Base-by-base conservation (phyloP, 2,113 vertebrate genomes). In the Python bivittatus region DNA sequence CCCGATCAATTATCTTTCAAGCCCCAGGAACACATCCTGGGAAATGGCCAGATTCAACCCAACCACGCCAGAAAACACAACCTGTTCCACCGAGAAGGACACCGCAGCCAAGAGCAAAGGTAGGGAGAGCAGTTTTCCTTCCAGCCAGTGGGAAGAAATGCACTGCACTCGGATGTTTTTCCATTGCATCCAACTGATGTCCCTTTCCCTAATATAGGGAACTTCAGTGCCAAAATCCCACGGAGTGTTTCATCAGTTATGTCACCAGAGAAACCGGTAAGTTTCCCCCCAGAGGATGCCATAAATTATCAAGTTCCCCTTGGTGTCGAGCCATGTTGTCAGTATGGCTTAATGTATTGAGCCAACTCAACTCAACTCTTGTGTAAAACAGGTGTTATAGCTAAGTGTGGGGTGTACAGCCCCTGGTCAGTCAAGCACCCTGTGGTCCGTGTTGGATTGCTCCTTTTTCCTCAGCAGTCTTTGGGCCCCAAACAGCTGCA, bases 21-120 rank as follows among this genome's bases (percentile, higher is more conserved):
- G 97, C 44, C 98, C 98, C 44, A 97, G 97, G 68, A 97, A 96
- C 22, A 95, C 97, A 9, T 98, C 98, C 83, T 98, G 98, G 98
- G 97, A 97, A 38, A 96, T 93, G 15, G 97, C 97, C 86, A 97
- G 96, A 0, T 97, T 44, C 2, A 95, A 94, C 6, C 96, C 96
- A 4, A 97, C 98, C 83, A 97, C 97, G 84, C 97, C 97, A 0
- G 98, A 97, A 93, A 97, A 95, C 64, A 97, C 96, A 53, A 95
- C 97, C 86, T 97, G 91, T 44, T 96, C 94, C 33, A 91, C 8
- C 29, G 95, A 92, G 93, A 97, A 38, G 96, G 96, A 92, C 91
- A 96, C 95, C 88, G 95, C 94, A 0, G 23, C 88, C 90, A 97
- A 91, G 97, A 97, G 7, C 92, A 97, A 92, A 97, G 97, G 98